phyloP scores from a whole-genome alignment of 2,113 vertebrate species.

The Monopterus albus region DNA sequence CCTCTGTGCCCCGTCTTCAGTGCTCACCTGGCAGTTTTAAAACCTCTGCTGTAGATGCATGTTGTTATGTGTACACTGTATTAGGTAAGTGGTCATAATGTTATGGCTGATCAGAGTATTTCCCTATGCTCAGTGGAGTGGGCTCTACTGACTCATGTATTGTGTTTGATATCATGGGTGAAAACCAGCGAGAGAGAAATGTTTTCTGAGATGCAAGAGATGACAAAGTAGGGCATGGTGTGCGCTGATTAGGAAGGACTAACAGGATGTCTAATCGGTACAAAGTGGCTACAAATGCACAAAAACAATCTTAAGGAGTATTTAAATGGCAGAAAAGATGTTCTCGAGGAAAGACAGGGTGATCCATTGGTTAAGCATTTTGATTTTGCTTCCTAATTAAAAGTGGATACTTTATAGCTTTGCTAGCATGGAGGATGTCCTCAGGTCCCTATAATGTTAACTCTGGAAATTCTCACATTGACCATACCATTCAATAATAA shows the following conservation, averaged over 20 bases:
- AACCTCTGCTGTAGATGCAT: no score
- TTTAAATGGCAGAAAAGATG: slow-evolving; percentile 1
- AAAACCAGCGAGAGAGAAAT: slow-evolving; percentile 3
- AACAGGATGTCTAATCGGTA: background rate
- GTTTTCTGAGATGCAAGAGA: background rate
- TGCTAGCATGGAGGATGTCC: slow-evolving; percentile 11
- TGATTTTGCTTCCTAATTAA: slow-evolving; percentile 42
- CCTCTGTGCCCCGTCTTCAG: slow-evolving; percentile 1
- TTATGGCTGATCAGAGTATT: no score
- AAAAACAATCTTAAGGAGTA: slow-evolving; percentile 19
- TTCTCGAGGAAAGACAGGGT: background rate
- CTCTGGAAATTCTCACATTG: slow-evolving; percentile 62
- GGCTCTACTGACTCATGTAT: background rate
- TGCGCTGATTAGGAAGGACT: slow-evolving; percentile 34
- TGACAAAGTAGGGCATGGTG: slow-evolving; percentile 39
- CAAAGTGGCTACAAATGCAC: background rate
- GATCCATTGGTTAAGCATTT: slow-evolving; percentile 33
- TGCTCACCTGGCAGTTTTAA: no score
- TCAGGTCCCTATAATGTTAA: slow-evolving; percentile 29
- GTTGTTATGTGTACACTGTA: no score
- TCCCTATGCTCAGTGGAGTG: background rate
- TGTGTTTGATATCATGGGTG: background rate
- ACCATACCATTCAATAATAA: slow-evolving; percentile 60
- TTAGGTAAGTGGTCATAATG: no score
- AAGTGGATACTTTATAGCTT: slow-evolving; percentile 18